phyloP scores from a whole-genome alignment of 2,888 invertebrate genomes.

The Agrypnus murinus region DNA sequence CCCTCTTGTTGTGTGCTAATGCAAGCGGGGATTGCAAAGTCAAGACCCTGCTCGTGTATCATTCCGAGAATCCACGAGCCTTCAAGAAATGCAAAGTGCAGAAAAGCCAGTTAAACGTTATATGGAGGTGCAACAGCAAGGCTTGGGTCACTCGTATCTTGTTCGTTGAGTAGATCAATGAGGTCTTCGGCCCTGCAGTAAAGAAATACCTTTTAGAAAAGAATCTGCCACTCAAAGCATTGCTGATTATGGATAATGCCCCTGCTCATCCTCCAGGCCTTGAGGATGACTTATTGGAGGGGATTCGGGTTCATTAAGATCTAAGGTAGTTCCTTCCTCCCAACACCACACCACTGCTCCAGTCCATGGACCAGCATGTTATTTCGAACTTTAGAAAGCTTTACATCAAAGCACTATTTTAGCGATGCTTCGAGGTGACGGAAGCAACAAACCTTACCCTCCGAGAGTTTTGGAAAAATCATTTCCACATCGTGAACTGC shows the following conservation, averaged over 20 bases:
- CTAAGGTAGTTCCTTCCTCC: slow-evolving; percentile 37
- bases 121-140: slow-evolving; percentile 25
- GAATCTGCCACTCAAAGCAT: background rate
- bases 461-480: slow-evolving; percentile 58
- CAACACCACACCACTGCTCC: slow-evolving; percentile 53
- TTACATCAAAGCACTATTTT: slow-evolving; percentile 58
- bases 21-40: background rate
- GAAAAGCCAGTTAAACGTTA: background rate
- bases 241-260: slow-evolving; percentile 22
- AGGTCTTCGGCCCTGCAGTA: slow-evolving; percentile 39
- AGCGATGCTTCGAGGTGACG: slow-evolving; percentile 55
- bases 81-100: slow-evolving; percentile 3
- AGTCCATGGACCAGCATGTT: slow-evolving; percentile 61
- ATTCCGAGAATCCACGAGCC: slow-evolving; percentile 9
- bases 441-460: slow-evolving; percentile 54
- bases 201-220: slow-evolving; percentile 45
- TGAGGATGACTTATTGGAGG: slow-evolving; percentile 3
- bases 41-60: background rate
- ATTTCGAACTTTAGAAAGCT: slow-evolving; percentile 60
- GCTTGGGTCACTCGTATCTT: slow-evolving; percentile 46
- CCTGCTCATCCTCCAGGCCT: slow-evolving; percentile 34
- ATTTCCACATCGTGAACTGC: slow-evolving; percentile 56
- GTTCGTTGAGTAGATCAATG: slow-evolving; percentile 48
- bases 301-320: slow-evolving; percentile 46
- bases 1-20: slow-evolving; percentile 4